Evolutionary conservation across 2,888 invertebrate species (phyloP), one percentile per base, ranked within the genome.

Genomic region (Heterodera filipjevi): DNA sequence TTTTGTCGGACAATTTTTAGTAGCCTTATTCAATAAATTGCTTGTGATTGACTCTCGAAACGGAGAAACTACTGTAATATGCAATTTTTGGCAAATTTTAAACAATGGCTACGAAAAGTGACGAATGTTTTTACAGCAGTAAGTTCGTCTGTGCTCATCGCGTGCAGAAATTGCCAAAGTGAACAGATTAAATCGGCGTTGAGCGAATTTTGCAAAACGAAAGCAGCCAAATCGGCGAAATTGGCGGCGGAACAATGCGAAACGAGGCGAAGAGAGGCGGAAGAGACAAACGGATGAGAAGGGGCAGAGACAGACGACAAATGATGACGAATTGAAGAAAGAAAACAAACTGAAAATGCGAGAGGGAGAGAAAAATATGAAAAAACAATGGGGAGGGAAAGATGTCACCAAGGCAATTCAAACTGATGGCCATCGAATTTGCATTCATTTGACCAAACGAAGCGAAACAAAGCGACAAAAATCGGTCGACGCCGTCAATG

Each of bases 381-480:
- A 1, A 12, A 59, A n/a, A 59, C 5, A 22, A 22, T n/a, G 27
- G 12, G n/a, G 59, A 59, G 27, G 8, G 16, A 53, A 53, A 19
- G 22, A 14, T 19, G n/a, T 53, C 5, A 59, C 59, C 59, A n/a
- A 59, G 59, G 22, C 59, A 59, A n/a, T n/a, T 22, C n/a, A 59
- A 59, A 59, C n/a, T n/a, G 19, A n/a, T 59, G 59, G 59, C 59
- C 59, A 59, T 59, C 59, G 27, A 59, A 59, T 59, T 59, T n/a
- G 59, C 8, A 8, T 59, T 27, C 59, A 59, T 59, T 59, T 22
- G 59, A 27, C 59, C 27, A n/a, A 59, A 27, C 27, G 27, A 59
- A 27, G n/a, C 59, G 22, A 59, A 59, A 59, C 59, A 59, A 59
- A 59, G 59, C 59, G 59, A 59, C n/a, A 59, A 59, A 59, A 59